Percentiles rank a stretch among this genome's conserved stretches.
Conservation (phyloP, 1,140 invertebrate species). For the Linepithema humile region DNA sequence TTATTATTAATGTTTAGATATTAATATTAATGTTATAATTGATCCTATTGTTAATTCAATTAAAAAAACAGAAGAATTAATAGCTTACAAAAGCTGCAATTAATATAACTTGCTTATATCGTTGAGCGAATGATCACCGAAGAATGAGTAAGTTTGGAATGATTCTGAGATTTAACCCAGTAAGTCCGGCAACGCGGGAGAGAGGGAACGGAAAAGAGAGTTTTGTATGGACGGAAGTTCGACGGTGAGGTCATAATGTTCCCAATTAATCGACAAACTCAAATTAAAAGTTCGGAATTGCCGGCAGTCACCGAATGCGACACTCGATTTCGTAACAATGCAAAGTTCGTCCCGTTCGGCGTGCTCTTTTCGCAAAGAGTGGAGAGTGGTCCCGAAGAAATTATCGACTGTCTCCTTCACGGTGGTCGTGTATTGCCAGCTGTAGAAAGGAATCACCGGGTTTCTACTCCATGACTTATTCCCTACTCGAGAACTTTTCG, state of each 20-base stretch:
- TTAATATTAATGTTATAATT: background rate
- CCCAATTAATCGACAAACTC: slow-evolving; percentile 82
- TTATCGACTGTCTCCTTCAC: slow-evolving; percentile 68
- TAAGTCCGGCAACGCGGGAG: background rate
- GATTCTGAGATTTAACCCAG: slow-evolving; percentile 35
- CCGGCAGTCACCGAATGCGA: slow-evolving; percentile 77
- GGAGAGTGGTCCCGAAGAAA: slow-evolving; percentile 65
- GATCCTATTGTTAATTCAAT: background rate
- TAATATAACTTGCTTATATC: background rate
- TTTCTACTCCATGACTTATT: background rate
- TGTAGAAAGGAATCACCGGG: slow-evolving; percentile 44
- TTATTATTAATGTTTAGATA: background rate
- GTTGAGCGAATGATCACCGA: background rate
- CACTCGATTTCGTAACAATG: slow-evolving; percentile 82
- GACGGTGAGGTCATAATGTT: slow-evolving; percentile 75
- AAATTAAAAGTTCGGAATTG: slow-evolving; percentile 82
- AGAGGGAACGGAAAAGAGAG: slow-evolving; percentile 8
- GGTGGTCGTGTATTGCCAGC: slow-evolving; percentile 9
- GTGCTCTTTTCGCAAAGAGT: slow-evolving; percentile 46
- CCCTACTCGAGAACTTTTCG: slow-evolving; percentile 3
- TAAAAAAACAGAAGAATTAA: background rate
- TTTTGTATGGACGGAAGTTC: slow-evolving; percentile 64
- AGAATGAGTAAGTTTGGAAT: slow-evolving; percentile 42
- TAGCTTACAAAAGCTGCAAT: background rate
- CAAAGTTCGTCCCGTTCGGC: slow-evolving; percentile 65